Evolutionary conservation across 2,113 vertebrate species (phyloP), one percentile per base, ranked within the genome.

Genomic region (Silurus glanis): DNA sequence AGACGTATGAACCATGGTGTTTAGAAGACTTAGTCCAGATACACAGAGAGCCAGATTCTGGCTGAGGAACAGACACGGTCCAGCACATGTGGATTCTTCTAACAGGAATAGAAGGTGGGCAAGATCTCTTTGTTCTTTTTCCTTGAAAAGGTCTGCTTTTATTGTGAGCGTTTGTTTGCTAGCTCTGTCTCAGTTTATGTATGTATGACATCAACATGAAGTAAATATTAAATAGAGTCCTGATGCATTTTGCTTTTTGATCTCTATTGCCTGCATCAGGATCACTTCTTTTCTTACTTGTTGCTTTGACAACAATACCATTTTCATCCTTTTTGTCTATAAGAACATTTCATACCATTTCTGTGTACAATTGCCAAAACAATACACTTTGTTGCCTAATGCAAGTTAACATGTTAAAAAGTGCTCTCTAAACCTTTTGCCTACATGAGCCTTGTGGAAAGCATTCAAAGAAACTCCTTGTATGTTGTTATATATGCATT

Each of bases 61-160:
- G 75, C 14, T 79, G 80, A 71, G 72, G 28, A 71, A 83, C 69
- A 66, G 59, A n/a, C 72, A 85, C 79, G 87, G 13, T 81, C 83
- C 80, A 80, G 69, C 64, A 83, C 56, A 80, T 80, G 67, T 72
- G 86, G 75, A 86, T 79, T 90, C 74, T 88, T 51, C 16, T 21
- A 53, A 81, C 28, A 28, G 85, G 21, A 49, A 82, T 47, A 78
- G 72, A 83, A 66, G 83, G 87, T 80, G 62, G 71, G 75, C 4
- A 45, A 67, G 59, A 49, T 84, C 49, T 28, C 9, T 79, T 56
- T 37, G 2, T 19, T 49, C 5, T 56, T 37, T 45, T 37, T 47
- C 7, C 37, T 81, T 45, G 28, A 61, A 49, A 81, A 23, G 55
- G 25, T 37, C 25, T 12, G 17, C 16, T 45, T 59, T 80, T 80